Evolutionary conservation across 2,797 vertebrate genomes (phyloP), one percentile per base, ranked within the genome.

Genomic region (Galago senegalensis): DNA sequence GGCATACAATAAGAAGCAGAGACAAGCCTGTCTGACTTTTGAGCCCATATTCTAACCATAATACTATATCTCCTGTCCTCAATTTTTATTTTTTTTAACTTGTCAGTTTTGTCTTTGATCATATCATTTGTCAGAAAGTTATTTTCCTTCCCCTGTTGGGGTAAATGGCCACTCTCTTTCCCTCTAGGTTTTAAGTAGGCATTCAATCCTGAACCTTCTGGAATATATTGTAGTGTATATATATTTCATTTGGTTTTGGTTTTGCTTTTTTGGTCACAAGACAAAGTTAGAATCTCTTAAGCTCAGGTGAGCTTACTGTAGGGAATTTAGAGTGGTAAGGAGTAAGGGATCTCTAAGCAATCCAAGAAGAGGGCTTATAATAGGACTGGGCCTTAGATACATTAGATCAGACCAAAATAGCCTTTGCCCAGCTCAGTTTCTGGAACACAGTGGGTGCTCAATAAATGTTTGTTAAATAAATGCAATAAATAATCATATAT

Each of bases 171-270:
- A 49, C 60, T 76, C 37, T 96, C 76, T 76, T 91, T 79, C 67
- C 49, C 81, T 76, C 43, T 69, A 56, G 40, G 29, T 73, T 94
- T 95, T 87, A 93, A 70, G 85, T 88, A 92, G 61, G 76, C 58
- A 31, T 63, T 69, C 87, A 82, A 46, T 86, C 63, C 49, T 58
- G 67, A 70, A 49, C 43, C 20, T 29, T 85, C 67, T 97, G 81
- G 76, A 87, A 92, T 79, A 79, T 58, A 79, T 16, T 93, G 82
- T 31, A 27, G 7, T 80, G 17, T 58, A 63, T 88, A 21, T 63
- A 46, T 14, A 79, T 80, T 83, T 86, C 21, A 89, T 84, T 94
- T 77, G 65, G 82, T 93, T 96, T 96, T 92, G 81, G 27, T 94
- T 93, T 73, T 89, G 60, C 81, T 89, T 4, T 77, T 87, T 88